A percentile compares a stretch with the other conserved stretches of the same genome.
Conservation (phyloP, 2,113 vertebrate genomes). For the Megaceryle maxima region DNA sequence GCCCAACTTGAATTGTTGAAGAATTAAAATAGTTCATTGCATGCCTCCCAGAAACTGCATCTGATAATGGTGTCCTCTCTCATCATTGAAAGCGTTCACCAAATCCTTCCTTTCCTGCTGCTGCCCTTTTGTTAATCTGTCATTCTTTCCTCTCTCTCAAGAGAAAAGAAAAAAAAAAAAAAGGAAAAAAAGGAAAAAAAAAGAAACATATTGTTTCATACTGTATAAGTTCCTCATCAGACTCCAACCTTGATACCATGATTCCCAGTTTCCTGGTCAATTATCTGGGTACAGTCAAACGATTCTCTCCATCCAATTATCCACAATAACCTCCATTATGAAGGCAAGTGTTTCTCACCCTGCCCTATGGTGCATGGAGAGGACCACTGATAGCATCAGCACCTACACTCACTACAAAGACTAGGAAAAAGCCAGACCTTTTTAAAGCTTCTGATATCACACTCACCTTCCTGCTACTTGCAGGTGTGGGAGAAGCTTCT, state of each 20-base stretch:
- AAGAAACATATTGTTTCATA: background rate
- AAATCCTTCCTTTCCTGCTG: background rate
- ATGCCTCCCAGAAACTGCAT: background rate
- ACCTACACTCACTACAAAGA: background rate
- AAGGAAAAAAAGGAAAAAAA: too few species aligned
- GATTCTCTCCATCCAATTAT: background rate
- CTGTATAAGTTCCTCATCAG: background rate
- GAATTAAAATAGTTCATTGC: background rate
- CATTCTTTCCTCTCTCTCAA: background rate
- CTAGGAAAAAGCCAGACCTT: background rate
- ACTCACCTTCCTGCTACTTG: background rate
- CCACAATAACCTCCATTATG: background rate
- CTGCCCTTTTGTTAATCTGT: background rate
- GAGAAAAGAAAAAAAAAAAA: background rate
- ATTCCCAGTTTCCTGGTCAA: background rate
- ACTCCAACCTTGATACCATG: background rate
- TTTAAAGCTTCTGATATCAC: background rate
- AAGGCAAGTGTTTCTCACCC: background rate
- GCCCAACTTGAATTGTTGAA: background rate
- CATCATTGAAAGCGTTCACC: background rate
- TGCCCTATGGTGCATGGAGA: background rate
- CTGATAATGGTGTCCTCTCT: background rate
- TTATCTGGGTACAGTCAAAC: background rate
- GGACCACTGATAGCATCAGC: background rate
- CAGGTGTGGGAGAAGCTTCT: background rate